These are phyloP conservation scores for Macaria liturata DNA, from an alignment of 2,888 invertebrate species.

Conservation along the genomic window DNA sequence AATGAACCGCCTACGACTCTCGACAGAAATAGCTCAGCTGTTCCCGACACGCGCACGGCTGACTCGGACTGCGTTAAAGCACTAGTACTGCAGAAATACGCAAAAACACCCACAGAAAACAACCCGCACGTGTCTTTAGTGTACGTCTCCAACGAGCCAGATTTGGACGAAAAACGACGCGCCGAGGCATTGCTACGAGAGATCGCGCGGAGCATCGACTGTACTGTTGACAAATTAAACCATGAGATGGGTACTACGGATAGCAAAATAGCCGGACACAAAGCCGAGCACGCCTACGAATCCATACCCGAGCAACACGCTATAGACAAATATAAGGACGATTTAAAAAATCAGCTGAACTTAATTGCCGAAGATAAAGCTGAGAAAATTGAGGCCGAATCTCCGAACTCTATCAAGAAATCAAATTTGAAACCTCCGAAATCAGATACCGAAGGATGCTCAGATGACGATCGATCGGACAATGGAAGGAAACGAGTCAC, in stretches of 20 bases:
- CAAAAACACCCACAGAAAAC: slow-evolving; percentile 59
- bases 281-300: slow-evolving; percentile 53
- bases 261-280: slow-evolving; percentile 48
- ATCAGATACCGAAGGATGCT: slow-evolving; percentile 70
- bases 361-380: slow-evolving; percentile 53
- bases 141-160: slow-evolving; percentile 65
- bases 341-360: slow-evolving; percentile 63
- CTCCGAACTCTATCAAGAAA: slow-evolving; percentile 60
- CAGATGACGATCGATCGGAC: slow-evolving; percentile 75
- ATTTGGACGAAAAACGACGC: slow-evolving; percentile 68
- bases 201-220: slow-evolving; percentile 74
- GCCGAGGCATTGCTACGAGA: slow-evolving; percentile 72
- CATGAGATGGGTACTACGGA: slow-evolving; percentile 64
- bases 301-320: slow-evolving; percentile 45
- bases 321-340: slow-evolving; percentile 60
- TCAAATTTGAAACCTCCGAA: slow-evolving; percentile 72
- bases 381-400: slow-evolving; percentile 46
- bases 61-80: slow-evolving; percentile 72
- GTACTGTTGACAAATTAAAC: slow-evolving; percentile 67
- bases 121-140: slow-evolving; percentile 74
- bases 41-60: slow-evolving; percentile 35
- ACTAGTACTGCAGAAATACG: slow-evolving; percentile 75
- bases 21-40: slow-evolving; percentile 63
- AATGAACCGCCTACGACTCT: slow-evolving; percentile 53
- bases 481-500: slow-evolving; percentile 74